phyloP scores from a whole-genome alignment of 1,140 invertebrate genomes.

The Cardiocondyla obscurior region DNA sequence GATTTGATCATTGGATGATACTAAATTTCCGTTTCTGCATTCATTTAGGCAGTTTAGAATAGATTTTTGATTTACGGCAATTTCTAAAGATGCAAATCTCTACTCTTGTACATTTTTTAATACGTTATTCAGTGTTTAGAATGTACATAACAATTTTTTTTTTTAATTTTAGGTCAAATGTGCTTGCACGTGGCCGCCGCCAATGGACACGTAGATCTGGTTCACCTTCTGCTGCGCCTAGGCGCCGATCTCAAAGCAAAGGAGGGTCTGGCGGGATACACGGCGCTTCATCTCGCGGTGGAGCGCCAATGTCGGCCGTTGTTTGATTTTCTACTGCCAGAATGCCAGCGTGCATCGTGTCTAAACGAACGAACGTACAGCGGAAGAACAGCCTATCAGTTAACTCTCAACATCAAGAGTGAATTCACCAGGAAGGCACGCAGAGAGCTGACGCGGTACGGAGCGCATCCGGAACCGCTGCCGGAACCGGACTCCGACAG shows the following conservation, averaged over 20 bases:
- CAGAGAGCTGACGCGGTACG: slow-evolving; percentile 79
- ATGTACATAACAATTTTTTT: neutral
- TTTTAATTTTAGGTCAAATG: slow-evolving; percentile 89
- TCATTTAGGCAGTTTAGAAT: neutral
- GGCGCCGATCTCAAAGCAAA: slow-evolving; percentile 92
- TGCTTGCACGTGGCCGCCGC: slow-evolving; percentile 93
- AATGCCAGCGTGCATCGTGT: slow-evolving; percentile 84
- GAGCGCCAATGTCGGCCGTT: slow-evolving; percentile 87
- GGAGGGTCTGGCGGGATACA: slow-evolving; percentile 91
- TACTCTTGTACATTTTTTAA: neutral
- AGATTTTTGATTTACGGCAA: neutral
- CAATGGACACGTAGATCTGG: slow-evolving; percentile 88
- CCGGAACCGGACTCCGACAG: slow-evolving; percentile 81
- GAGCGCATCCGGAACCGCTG: slow-evolving; percentile 81
- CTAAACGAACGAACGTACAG: slow-evolving; percentile 86
- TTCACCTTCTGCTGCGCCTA: slow-evolving; percentile 89
- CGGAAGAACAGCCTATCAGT: slow-evolving; percentile 87
- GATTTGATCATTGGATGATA: neutral
- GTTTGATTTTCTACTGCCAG: slow-evolving; percentile 86
- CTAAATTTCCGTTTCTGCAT: neutral
- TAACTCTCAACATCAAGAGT: slow-evolving; percentile 83
- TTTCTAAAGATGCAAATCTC: neutral
- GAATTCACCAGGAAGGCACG: slow-evolving; percentile 77
- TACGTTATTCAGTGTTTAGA: neutral
- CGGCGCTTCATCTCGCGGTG: slow-evolving; percentile 93